phyloP scores from a whole-genome alignment of 2,888 invertebrate species.

The Colletes collaris region DNA sequence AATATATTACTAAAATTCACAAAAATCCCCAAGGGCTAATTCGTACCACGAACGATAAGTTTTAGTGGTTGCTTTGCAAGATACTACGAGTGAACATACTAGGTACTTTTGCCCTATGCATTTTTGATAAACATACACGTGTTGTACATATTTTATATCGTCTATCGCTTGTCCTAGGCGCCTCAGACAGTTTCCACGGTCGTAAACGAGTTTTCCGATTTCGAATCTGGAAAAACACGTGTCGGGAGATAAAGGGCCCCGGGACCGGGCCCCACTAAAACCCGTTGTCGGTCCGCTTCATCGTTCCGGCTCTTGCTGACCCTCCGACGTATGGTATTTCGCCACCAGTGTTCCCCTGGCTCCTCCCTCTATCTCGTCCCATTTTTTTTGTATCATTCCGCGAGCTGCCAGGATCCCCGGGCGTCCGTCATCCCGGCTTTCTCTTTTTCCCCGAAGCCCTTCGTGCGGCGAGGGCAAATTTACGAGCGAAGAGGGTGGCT shows the following conservation, averaged over 20 bases:
- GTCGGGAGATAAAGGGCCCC: conserved; percentile 24
- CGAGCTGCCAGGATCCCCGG: conserved; percentile 46
- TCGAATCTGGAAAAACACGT: conserved; percentile 32
- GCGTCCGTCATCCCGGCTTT: conserved; percentile 55
- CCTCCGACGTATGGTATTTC: conserved; percentile 42
- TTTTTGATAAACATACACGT: too few relatives aligned
- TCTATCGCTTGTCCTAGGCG: too few relatives aligned
- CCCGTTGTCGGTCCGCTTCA: conserved; percentile 35
- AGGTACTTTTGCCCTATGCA: too few relatives aligned
- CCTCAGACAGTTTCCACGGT: conserved; percentile 2
- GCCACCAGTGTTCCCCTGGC: conserved; percentile 28
- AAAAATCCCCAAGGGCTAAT: too few relatives aligned
- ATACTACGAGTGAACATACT: too few relatives aligned
- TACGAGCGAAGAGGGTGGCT: conserved; percentile 62
- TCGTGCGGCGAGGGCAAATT: conserved; percentile 71
- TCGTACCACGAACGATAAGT: too few relatives aligned
- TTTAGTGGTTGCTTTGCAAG: too few relatives aligned
- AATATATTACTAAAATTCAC: too few relatives aligned
- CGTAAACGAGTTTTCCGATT: background rate
- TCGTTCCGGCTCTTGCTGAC: conserved; percentile 1
- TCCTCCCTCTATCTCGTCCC: conserved; percentile 41
- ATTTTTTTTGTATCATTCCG: conserved; percentile 68
- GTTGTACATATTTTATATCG: background rate
- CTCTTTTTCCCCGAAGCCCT: conserved; percentile 65
- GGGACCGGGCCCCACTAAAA: conserved; percentile 10